Evolutionary conservation across 2,888 invertebrate genomes (phyloP).

Genomic region (Xanthostigma xanthostigma): DNA sequence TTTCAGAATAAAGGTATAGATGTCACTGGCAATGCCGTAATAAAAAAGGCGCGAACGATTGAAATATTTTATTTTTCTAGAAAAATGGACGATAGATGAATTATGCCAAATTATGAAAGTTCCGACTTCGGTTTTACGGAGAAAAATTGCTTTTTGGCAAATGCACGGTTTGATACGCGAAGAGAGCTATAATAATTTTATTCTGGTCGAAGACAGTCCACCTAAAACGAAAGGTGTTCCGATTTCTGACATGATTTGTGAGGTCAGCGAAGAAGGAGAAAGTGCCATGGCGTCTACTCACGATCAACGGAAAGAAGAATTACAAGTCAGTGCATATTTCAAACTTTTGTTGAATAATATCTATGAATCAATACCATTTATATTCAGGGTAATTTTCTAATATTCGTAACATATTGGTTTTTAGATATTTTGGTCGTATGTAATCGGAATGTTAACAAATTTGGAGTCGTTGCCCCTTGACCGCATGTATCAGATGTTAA

Average conservation of each 20-base stretch:
- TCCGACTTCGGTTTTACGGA: conserved; percentile 67
- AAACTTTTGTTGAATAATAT: too few relatives aligned
- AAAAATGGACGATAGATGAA: conserved; percentile 76
- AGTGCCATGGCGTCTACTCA: conserved; percentile 91
- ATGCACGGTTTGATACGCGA: conserved; percentile 79
- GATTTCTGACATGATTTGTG: conserved; percentile 49
- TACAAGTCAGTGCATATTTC: conserved; percentile 42
- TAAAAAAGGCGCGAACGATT: conserved; percentile 3
- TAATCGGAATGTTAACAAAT: conserved; percentile 93
- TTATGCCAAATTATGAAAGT: conserved; percentile 73
- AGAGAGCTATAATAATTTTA: conserved; percentile 55
- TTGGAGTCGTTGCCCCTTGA: conserved; percentile 82
- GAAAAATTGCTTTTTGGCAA: conserved; percentile 88
- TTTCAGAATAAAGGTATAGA: conserved; percentile 74
- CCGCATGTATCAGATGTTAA: conserved; percentile 89
- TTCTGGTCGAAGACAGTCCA: conserved; percentile 48
- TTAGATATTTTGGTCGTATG: conserved; percentile 87
- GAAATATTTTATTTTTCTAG: conserved; percentile 25
- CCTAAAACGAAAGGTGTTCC: conserved; percentile 34
- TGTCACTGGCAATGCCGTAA: conserved; percentile 6
- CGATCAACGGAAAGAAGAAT: conserved; percentile 85
- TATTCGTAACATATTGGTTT: conserved; percentile 14
- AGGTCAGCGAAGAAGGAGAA: conserved; percentile 74
- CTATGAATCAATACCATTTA: too few relatives aligned
- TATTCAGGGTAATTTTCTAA: too few relatives aligned